Percentiles rank a stretch among this genome's conserved stretches.
Conservation (phyloP, 1,140 invertebrate genomes). For the Hyphantria cunea region DNA sequence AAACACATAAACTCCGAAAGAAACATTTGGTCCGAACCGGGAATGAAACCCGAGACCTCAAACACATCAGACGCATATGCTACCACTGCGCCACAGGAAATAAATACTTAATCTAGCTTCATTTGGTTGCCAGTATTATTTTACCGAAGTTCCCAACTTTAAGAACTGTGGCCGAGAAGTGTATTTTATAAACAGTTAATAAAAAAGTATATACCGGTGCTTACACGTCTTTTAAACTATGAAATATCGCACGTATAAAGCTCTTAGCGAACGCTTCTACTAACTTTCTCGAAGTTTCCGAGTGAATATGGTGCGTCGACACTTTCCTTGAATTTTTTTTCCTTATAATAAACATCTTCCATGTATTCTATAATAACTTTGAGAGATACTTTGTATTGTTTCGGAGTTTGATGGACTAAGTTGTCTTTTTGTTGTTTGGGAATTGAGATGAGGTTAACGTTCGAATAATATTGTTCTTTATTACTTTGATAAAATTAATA, state of each 20-base stretch:
- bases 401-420: too few species aligned
- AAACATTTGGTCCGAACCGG: too few species aligned
- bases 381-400: background rate
- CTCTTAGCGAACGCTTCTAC: conserved; percentile 31
- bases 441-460: too few species aligned
- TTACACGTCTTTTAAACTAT: conserved; percentile 40
- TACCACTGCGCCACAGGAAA: too few species aligned
- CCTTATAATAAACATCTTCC: conserved; percentile 16
- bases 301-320: conserved; percentile 28
- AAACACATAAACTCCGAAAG: too few species aligned
- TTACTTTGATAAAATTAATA: background rate
- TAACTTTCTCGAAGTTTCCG: conserved; percentile 31
- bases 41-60: too few species aligned
- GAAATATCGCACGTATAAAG: conserved; percentile 39
- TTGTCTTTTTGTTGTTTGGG: too few species aligned
- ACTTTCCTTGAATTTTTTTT: conserved; percentile 26
- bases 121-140: conserved; percentile 1
- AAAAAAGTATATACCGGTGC: conserved; percentile 28
- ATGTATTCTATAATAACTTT: conserved; percentile 11
- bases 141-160: conserved; percentile 6
- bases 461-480: too few species aligned
- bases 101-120: background rate
- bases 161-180: conserved; percentile 7
- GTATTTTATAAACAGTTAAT: conserved; percentile 32
- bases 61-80: too few species aligned